Evolutionary conservation across 2,888 invertebrate species (phyloP).

Genomic region (Xestobium rufovillosum): DNA sequence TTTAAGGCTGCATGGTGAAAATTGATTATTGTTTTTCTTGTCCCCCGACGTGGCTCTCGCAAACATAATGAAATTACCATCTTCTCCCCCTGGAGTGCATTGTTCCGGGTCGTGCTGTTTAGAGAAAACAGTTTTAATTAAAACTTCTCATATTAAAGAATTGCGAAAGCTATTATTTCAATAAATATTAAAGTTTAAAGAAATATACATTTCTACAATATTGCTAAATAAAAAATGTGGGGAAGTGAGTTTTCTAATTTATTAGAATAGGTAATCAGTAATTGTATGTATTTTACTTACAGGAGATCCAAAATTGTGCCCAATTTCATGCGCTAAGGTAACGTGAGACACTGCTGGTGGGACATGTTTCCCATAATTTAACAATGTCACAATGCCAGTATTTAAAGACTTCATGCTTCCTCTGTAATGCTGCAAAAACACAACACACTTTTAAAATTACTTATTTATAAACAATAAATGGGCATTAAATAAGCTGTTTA

Average conservation of each 20-base stretch:
- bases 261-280: too few species aligned
- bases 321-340: slow-evolving; percentile 97
- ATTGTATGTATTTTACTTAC: slow-evolving; percentile 58
- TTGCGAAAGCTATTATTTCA: neutral
- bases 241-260: slow-evolving; percentile 1
- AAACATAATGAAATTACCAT: slow-evolving; percentile 99
- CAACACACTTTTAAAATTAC: neutral
- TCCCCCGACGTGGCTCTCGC: slow-evolving; percentile 97
- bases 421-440: slow-evolving; percentile 77
- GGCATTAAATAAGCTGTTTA: too few species aligned
- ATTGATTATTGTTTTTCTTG: slow-evolving; percentile 95
- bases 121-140: slow-evolving; percentile 6
- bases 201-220: neutral
- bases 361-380: slow-evolving; percentile 97
- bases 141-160: neutral
- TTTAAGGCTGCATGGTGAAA: slow-evolving; percentile 88
- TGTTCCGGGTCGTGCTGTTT: slow-evolving; percentile 87
- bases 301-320: slow-evolving; percentile 98
- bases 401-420: slow-evolving; percentile 91
- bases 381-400: slow-evolving; percentile 93
- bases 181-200: too few species aligned
- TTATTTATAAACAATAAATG: slow-evolving; percentile 1
- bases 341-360: slow-evolving; percentile 98
- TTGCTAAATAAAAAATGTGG: slow-evolving; percentile 1
- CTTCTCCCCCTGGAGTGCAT: slow-evolving; percentile 90